phyloP scores from a whole-genome alignment of 2,797 vertebrate species.

The Pterois miles region DNA sequence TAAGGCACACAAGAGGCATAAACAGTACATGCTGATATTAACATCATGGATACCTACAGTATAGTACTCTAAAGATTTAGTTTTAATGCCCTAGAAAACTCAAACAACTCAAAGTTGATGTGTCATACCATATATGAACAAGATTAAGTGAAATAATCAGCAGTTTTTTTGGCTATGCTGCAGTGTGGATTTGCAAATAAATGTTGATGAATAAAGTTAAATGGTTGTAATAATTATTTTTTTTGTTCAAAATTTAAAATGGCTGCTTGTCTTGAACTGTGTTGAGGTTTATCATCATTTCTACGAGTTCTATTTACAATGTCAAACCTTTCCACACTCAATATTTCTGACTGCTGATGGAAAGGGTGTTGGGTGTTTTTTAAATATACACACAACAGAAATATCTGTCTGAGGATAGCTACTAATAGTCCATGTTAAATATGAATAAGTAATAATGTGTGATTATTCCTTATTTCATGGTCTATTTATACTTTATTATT shows the following conservation, averaged over 20 bases:
- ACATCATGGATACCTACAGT: background rate
- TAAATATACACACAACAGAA: too few relatives aligned
- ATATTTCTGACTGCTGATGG: background rate
- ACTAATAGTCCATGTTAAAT: too few relatives aligned
- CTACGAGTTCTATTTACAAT: background rate
- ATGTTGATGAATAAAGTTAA: background rate
- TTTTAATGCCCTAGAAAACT: background rate
- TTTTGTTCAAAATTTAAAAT: background rate
- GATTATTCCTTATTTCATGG: too few relatives aligned
- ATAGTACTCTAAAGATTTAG: background rate
- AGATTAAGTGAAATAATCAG: background rate
- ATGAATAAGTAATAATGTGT: too few relatives aligned
- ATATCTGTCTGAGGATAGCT: too few relatives aligned
- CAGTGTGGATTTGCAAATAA: background rate
- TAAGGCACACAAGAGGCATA: background rate
- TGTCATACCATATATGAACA: background rate
- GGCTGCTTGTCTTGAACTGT: background rate
- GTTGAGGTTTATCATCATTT: background rate
- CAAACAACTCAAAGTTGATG: background rate
- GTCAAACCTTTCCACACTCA: background rate
- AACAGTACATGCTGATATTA: background rate
- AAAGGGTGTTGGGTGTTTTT: too few relatives aligned
- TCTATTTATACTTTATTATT: too few relatives aligned
- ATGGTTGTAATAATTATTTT: background rate
- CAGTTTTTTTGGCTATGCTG: background rate